Percentiles rank a stretch among this genome's conserved stretches.
phyloP scores from a whole-genome alignment of 1,140 invertebrate genomes.

The Camponotus pennsylvanicus region DNA sequence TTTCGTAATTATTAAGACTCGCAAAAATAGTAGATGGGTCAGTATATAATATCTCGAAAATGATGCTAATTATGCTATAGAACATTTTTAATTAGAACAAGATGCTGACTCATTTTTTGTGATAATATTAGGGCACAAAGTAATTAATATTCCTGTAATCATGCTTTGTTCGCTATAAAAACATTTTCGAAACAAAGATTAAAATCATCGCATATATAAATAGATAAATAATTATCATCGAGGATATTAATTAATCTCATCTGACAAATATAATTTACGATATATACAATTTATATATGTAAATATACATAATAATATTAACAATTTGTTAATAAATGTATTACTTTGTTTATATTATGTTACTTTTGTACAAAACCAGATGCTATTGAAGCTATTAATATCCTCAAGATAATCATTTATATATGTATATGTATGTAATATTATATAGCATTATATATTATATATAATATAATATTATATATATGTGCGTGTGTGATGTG shows the following conservation, averaged over 20 bases:
- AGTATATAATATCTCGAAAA: slow-evolving; percentile 23
- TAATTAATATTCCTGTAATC: slow-evolving; percentile 64
- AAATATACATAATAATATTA: slow-evolving; percentile 9
- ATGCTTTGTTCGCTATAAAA: slow-evolving; percentile 53
- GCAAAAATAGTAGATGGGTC: slow-evolving; percentile 20
- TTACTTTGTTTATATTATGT: not conserved
- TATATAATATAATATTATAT: not conserved
- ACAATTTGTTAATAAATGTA: not conserved
- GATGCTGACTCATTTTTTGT: slow-evolving; percentile 68
- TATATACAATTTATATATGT: not conserved
- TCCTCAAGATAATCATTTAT: slow-evolving; percentile 13
- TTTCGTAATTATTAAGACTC: slow-evolving; percentile 60
- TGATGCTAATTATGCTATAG: not conserved
- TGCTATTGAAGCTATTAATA: slow-evolving; percentile 20
- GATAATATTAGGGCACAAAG: slow-evolving; percentile 74
- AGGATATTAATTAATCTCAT: slow-evolving; percentile 25
- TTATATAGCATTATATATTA: too few species aligned
- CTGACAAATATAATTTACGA: not conserved
- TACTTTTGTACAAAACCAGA: not conserved
- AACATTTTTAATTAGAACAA: slow-evolving; percentile 3
- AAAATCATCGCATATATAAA: not conserved
- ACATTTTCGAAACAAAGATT: slow-evolving; percentile 27
- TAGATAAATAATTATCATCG: not conserved
- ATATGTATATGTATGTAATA: not conserved
- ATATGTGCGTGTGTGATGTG: too few species aligned